Evolutionary conservation across 2,113 vertebrate species (phyloP), one percentile per base, ranked within the genome.

Genomic region (Brachypteracias leptosomus): DNA sequence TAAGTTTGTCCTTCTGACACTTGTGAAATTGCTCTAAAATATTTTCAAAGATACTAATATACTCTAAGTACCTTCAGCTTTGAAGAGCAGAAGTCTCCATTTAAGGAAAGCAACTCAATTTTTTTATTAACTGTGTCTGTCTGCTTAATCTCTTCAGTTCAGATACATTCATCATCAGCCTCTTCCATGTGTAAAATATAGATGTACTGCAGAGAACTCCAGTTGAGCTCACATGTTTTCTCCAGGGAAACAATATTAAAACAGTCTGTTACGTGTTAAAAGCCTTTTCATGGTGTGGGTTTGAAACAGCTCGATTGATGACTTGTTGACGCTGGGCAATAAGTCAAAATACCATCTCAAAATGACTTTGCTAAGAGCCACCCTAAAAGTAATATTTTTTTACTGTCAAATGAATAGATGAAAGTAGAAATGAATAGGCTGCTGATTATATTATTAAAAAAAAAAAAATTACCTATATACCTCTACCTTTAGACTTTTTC

Each of bases 141-240:
- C 73, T 92, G 11, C 36, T 93, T 91, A 63, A 57, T 87, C 49
- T 87, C 25, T 87, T 81, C 19, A n/a, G 58, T 85, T 21, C 35
- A 79, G 49, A 61, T 68, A 65, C 36, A 54, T 87, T 91, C 6
- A 68, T 65, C 84, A 91, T 16, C 42, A 89, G n/a, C 46, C 26
- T 66, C 66, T 59, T 89, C 35, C 72, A 46, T 49, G 40, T 85
- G 61, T 95, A 58, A 96, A 95, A 82, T 91, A 91, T 73, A 76
- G 92, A 88, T 28, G 21, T 79, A 26, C 66, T 67, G 44, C 13
- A 20, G 68, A 67, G 35, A 74, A 35, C 26, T 79, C 28, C 26
- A 68, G 47, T 82, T 31, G 46, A 52, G 18, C 54, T 94, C 55
- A 35, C 11, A 10, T 42, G 29, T 84, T 89, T 94, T 70, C 85